A percentile compares a stretch with the other conserved stretches of the same genome.
These are phyloP conservation scores for Gadus macrocephalus DNA, from an alignment of 2,113 vertebrate species.

Conservation along the genomic window DNA sequence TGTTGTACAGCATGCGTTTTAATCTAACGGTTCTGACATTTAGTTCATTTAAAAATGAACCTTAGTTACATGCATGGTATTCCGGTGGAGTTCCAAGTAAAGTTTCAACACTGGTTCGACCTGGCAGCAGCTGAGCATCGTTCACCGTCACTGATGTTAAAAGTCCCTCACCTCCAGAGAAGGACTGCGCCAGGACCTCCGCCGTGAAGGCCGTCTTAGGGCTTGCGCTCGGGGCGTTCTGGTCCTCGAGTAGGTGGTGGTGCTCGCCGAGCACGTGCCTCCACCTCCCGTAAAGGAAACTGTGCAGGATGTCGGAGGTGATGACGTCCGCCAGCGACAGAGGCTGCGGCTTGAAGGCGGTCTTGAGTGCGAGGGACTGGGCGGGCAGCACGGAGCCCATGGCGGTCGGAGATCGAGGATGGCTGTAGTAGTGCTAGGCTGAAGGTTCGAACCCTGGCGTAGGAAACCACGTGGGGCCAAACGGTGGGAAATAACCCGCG, in stretches of 20 bases:
- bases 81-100: too few species aligned
- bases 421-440: too few species aligned
- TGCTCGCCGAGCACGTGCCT: slow-evolving; percentile 87
- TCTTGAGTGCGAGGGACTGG: slow-evolving; percentile 86
- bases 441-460: too few species aligned
- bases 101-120: too few species aligned
- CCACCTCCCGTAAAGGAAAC: slow-evolving; percentile 95
- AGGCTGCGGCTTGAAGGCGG: slow-evolving; percentile 81
- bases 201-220: slow-evolving; percentile 94
- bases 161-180: slow-evolving; percentile 82
- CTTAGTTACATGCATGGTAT: too few species aligned
- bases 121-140: too few species aligned
- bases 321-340: slow-evolving; percentile 89
- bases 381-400: slow-evolving; percentile 94
- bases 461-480: too few species aligned
- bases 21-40: too few species aligned
- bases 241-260: slow-evolving; percentile 83
- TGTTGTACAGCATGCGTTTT: too few species aligned
- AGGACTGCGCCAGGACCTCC: slow-evolving; percentile 94
- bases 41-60: too few species aligned
- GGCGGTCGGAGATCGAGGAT: slow-evolving; percentile 1
- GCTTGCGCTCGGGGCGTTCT: slow-evolving; percentile 60
- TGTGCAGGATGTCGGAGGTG: slow-evolving; percentile 96
- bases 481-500: too few species aligned
- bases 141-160: too few species aligned